A percentile compares a stretch with the other conserved stretches of the same genome.
phyloP scores from a whole-genome alignment of 92 coral and sea anemone species.

The Chrysogorgia sp. region DNA sequence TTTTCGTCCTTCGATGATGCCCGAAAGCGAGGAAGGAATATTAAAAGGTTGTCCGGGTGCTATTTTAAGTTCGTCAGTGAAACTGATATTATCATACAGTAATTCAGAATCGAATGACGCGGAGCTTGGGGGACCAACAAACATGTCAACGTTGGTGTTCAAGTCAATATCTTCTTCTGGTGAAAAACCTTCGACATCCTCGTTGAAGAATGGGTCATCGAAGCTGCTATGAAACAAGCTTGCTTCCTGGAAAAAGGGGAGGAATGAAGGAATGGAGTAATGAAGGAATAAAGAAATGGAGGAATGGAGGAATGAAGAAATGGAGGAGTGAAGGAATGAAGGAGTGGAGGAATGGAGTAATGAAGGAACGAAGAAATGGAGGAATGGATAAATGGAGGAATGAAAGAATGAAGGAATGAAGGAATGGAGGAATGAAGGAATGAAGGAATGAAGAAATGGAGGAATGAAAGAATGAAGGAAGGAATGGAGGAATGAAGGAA shows the following conservation, averaged over 20 bases:
- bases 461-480: too few relatives aligned
- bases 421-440: too few relatives aligned
- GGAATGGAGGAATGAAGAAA: too few relatives aligned
- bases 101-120: neutral
- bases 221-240: conserved; percentile 5
- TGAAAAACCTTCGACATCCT: neutral
- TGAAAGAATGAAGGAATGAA: too few relatives aligned
- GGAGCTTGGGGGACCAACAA: conserved; percentile 21
- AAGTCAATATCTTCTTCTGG: neutral
- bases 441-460: too few relatives aligned
- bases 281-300: too few relatives aligned
- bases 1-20: conserved; percentile 4
- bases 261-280: neutral
- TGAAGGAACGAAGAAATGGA: too few relatives aligned
- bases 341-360: too few relatives aligned
- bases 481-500: too few relatives aligned
- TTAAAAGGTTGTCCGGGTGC: conserved; percentile 14
- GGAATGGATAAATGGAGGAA: too few relatives aligned
- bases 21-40: conserved; percentile 12
- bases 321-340: too few relatives aligned
- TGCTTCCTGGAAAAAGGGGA: conserved; percentile 2
- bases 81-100: neutral
- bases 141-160: neutral
- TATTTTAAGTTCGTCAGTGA: neutral
- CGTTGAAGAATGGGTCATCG: conserved; percentile 1